phyloP scores from a whole-genome alignment of 2,888 invertebrate species.

The Tridacna gigas region DNA sequence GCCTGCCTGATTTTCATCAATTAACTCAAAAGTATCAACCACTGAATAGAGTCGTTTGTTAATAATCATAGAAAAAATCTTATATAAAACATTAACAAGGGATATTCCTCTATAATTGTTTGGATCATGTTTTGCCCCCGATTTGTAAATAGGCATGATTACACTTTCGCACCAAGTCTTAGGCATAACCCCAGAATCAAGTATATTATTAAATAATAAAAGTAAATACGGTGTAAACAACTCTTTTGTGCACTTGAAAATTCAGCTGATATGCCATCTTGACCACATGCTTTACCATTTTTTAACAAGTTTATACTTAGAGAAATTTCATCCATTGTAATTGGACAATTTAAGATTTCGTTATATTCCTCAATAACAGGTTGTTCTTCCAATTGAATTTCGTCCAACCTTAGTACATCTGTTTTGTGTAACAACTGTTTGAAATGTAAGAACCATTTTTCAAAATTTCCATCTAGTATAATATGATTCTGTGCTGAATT shows the following conservation, averaged over 20 bases:
- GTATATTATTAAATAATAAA: constrained; percentile 29
- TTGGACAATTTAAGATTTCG: neutral
- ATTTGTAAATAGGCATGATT: constrained; percentile 23
- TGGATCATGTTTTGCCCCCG: constrained; percentile 1
- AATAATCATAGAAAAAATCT: constrained; percentile 14
- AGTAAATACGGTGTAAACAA: neutral
- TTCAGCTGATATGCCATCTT: constrained; percentile 10
- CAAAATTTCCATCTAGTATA: no score
- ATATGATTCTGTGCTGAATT: neutral
- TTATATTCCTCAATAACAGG: no score
- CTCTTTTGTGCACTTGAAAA: neutral
- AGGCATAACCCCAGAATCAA: constrained; percentile 12
- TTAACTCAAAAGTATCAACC: neutral
- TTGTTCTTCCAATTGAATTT: no score
- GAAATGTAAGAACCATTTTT: neutral
- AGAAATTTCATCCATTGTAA: neutral
- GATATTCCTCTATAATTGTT: no score
- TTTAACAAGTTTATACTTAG: no score
- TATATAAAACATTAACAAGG: neutral
- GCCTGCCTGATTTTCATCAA: constrained; percentile 7
- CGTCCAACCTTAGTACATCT: neutral
- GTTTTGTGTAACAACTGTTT: neutral
- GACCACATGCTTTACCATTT: neutral
- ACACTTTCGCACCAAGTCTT: constrained; percentile 18
- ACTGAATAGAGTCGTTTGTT: neutral